A percentile compares a stretch with the other conserved stretches of the same genome.
Conservation (phyloP, 2,113 vertebrate genomes). For the Podilymbus podiceps region DNA sequence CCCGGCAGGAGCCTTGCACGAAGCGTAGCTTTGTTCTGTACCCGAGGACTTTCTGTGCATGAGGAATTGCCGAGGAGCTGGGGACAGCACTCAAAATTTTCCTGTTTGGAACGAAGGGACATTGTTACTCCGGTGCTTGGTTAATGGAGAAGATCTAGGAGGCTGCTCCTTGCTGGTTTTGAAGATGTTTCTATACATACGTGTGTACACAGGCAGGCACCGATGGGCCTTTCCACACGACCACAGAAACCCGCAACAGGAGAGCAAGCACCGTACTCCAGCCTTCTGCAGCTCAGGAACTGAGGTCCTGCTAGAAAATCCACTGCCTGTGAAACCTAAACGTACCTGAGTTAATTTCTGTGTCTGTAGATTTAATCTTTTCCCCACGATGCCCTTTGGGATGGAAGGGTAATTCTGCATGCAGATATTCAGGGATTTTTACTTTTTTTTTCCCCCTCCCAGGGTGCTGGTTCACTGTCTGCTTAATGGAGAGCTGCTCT, state of each 20-base stretch:
- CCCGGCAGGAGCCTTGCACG: neutral
- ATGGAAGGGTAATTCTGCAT: neutral
- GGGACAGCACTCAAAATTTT: neutral
- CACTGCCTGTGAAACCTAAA: neutral
- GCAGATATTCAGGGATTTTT: neutral
- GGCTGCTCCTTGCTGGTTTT: neutral
- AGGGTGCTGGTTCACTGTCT: neutral
- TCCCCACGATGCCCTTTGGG: neutral
- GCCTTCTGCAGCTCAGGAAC: neutral
- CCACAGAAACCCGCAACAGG: neutral
- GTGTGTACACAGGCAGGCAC: accelerated
- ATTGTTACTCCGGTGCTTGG: neutral
- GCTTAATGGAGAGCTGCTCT: neutral
- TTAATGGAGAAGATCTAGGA: neutral
- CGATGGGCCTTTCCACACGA: neutral
- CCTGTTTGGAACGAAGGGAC: neutral
- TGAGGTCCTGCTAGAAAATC: neutral
- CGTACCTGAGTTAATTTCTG: neutral
- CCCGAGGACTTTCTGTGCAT: neutral
- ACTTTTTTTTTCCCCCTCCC: neutral
- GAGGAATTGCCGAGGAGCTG: neutral
- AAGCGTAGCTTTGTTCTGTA: neutral
- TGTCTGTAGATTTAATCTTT: neutral
- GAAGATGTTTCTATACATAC: neutral
- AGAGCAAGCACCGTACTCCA: neutral